Percentiles rank a stretch among this genome's conserved stretches.
Evolutionary conservation across 1,140 invertebrate genomes (phyloP).

Genomic region (Heliothis subflexa): DNA sequence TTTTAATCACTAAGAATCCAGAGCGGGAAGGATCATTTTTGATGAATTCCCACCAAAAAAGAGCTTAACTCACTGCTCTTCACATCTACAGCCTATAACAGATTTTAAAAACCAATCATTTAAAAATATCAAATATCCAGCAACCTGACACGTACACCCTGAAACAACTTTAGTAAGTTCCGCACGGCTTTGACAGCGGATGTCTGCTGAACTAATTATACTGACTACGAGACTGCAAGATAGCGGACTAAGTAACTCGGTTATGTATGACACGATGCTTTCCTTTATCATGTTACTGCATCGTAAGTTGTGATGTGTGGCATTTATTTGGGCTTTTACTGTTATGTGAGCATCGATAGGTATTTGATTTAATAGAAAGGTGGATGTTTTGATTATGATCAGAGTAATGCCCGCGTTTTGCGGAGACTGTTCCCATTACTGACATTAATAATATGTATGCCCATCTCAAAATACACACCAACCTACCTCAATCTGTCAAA

Average conservation of each 20-base stretch:
- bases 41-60: too few relatives aligned
- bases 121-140: not conserved
- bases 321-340: too few relatives aligned
- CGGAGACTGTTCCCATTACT: not conserved
- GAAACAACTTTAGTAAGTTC: conserved; percentile 35
- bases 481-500: too few relatives aligned
- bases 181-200: conserved; percentile 36
- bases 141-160: not conserved
- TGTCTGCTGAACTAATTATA: conserved; percentile 46
- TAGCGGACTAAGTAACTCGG: conserved; percentile 6
- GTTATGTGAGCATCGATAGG: too few relatives aligned
- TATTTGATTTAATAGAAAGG: not conserved
- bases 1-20: too few relatives aligned
- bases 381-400: not conserved
- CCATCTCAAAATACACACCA: too few relatives aligned
- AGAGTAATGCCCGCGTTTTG: too few relatives aligned
- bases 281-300: conserved; percentile 37
- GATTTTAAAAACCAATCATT: not conserved
- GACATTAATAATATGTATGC: too few relatives aligned
- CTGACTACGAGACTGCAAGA: conserved; percentile 8
- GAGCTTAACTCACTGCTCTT: too few relatives aligned
- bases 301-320: not conserved
- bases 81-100: too few relatives aligned
- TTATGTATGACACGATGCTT: conserved; percentile 40
- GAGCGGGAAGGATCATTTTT: too few relatives aligned